Evolutionary conservation across 1,140 invertebrate genomes (phyloP).

Genomic region (Paraescarpia echinospica): DNA sequence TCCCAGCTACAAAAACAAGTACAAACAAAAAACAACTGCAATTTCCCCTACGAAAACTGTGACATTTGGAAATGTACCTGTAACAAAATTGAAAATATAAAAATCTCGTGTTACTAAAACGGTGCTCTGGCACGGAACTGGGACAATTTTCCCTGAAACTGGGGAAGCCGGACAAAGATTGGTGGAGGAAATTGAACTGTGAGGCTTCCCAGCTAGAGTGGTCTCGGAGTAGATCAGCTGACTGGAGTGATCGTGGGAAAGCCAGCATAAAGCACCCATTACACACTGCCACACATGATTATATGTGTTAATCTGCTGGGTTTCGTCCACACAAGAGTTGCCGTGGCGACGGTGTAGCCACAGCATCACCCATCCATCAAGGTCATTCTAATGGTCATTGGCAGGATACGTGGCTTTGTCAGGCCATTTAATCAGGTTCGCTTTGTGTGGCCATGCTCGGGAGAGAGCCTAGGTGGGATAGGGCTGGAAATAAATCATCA

Average conservation of each 20-base stretch:
- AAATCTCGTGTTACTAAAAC: background rate
- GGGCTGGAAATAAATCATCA: background rate
- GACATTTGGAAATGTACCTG: no score
- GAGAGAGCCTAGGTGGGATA: background rate
- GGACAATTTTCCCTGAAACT: background rate
- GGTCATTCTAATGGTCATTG: background rate
- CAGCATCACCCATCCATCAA: background rate
- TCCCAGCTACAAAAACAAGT: no score
- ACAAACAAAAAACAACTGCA: no score
- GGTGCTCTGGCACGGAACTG: background rate
- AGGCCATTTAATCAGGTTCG: background rate
- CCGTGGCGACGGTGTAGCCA: background rate
- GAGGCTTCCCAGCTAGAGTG: background rate
- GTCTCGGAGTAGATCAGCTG: background rate
- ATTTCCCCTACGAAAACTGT: no score
- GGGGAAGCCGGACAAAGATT: background rate
- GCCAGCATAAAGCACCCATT: background rate
- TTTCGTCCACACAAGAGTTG: background rate
- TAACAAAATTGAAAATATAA: background rate
- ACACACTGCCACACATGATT: background rate
- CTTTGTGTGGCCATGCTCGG: background rate
- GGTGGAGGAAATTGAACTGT: background rate
- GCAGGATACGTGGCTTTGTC: background rate
- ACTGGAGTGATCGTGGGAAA: background rate
- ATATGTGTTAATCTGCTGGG: background rate